Evolutionary conservation across 2,888 invertebrate species (phyloP), one percentile per base, ranked within the genome.

Genomic region (Chloroclysta siterata): DNA sequence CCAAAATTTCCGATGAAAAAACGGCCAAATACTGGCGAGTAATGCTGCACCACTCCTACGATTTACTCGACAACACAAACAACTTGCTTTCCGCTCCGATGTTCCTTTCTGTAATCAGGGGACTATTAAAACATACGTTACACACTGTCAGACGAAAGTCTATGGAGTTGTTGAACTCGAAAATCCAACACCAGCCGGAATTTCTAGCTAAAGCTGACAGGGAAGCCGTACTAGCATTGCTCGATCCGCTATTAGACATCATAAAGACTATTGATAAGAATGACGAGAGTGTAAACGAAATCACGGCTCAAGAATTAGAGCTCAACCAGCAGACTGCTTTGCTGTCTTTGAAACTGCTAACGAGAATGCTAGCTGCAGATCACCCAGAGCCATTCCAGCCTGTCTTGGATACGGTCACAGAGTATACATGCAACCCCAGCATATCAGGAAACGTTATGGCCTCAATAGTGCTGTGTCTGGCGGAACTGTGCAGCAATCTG

Each of bases 141-240:
- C 85, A 94, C 13, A 94, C 95, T 6, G 96, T 99, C 0, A 94
- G 96, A 68, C 94, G 96, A 64, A 96, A 97, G 81, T 95, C 97
- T 0, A 94, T 99, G 87, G 98, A 99, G 77, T 86, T 99, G 44
- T 88, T 99, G 0, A 98, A 97, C 75, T 94, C 94, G 8, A 97
- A 98, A 85, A 91, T 99, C 7, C 95, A 96, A 70, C 93, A 94
- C 65, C 95, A 95, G 65, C 93, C 94, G 4, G 94, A 94, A 66
- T 95, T 95, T 73, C 94, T 95, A 54, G 84, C 87, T 0, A 89
- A 94, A 56, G 94, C 94, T 5, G 87, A 93, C 41, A 87, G 88
- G 11, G 79, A 85, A 0, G 79, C 94, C 53, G 79, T 97, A 10
- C 90, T 94, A 28, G 89, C 94, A 0, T 78, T 97, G 44, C 87